These are phyloP conservation scores for Nyctibius bracteatus DNA, from an alignment of 2,113 vertebrate genomes.

Conservation along the genomic window DNA sequence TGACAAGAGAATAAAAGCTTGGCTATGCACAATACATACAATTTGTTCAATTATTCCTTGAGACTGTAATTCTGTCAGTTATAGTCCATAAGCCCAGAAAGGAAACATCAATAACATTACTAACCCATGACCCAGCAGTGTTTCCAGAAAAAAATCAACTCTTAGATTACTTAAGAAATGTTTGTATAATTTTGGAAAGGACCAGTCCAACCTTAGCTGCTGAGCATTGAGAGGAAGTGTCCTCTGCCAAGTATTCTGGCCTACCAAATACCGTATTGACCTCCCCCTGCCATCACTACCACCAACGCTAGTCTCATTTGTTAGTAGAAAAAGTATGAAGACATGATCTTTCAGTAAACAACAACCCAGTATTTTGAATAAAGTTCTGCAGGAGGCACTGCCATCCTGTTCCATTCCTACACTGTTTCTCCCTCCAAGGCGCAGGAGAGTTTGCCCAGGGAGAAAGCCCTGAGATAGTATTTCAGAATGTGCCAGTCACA, in stretches of 20 bases:
- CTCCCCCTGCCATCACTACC: background rate
- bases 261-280: background rate
- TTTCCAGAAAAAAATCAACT: background rate
- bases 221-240: background rate
- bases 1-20: slow-evolving; percentile 3
- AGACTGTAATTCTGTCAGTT: background rate
- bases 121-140: background rate
- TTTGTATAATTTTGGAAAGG: background rate
- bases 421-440: background rate
- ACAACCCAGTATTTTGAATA: background rate
- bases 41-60: background rate
- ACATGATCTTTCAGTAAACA: background rate
- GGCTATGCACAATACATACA: background rate
- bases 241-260: background rate
- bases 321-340: background rate
- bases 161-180: background rate
- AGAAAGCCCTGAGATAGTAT: background rate
- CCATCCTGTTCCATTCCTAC: background rate
- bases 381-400: background rate
- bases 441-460: background rate
- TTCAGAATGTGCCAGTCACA: background rate
- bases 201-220: background rate
- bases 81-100: background rate
- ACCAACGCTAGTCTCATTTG: background rate
- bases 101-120: background rate